Conservation (phyloP, 2,113 vertebrate genomes). For the Propithecus coquereli region DNA sequence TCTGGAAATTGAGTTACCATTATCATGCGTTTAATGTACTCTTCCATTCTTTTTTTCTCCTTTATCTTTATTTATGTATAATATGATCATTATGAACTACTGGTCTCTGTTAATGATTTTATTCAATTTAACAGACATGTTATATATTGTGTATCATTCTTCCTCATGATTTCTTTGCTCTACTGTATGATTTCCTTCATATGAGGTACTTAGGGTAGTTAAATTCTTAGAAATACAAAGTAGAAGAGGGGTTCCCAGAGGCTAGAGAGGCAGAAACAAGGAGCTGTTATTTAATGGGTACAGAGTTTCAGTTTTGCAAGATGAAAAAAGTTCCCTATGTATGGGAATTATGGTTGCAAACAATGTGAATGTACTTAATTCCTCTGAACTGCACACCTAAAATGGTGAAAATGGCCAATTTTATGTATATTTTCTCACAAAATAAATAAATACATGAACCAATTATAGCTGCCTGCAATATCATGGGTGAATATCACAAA, state of each 20-base stretch:
- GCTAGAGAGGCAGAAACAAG: not conserved
- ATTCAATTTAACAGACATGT: not conserved
- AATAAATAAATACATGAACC: too few species aligned
- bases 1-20: not conserved
- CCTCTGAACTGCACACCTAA: not conserved
- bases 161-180: not conserved
- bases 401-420: not conserved
- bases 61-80: not conserved
- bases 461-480: too few species aligned
- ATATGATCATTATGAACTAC: not conserved
- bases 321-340: not conserved
- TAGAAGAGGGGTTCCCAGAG: not conserved
- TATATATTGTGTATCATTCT: not conserved
- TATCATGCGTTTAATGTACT: not conserved
- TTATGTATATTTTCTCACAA: not conserved
- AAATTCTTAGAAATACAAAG: not conserved
- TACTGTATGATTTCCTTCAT: not conserved
- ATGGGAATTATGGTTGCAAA: not conserved
- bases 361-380: not conserved
- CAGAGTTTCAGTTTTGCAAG: not conserved
- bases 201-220: not conserved
- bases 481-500: too few species aligned
- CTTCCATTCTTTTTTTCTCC: not conserved
- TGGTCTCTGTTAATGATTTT: not conserved
- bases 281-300: not conserved